These are phyloP conservation scores for Thysanoteuthis rhombus DNA, from an alignment of 2,888 invertebrate genomes.

Conservation along the genomic window DNA sequence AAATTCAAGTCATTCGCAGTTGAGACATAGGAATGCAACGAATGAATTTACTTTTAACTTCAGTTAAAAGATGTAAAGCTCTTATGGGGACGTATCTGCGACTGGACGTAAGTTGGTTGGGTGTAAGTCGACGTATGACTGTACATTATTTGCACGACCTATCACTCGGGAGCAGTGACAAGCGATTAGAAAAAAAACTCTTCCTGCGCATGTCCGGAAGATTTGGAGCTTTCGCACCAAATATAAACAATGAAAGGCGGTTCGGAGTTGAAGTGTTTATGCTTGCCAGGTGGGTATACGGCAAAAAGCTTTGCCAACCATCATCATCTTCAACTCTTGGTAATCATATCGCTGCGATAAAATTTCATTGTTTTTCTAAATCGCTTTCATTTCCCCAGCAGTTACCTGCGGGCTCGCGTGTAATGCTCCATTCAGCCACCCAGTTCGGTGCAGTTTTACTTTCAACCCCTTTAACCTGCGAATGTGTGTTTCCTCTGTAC, in stretches of 20 bases:
- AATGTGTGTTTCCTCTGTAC: background rate
- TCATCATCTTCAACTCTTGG: background rate
- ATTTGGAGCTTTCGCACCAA: background rate
- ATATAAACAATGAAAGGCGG: background rate
- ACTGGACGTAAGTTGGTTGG: no score
- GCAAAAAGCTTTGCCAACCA: background rate
- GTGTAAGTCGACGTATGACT: no score
- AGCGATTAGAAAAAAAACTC: no score
- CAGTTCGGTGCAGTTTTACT: background rate
- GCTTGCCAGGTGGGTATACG: background rate
- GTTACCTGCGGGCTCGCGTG: background rate
- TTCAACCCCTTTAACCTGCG: background rate
- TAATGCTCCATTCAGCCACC: background rate
- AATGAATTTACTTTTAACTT: no score
- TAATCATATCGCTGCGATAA: background rate
- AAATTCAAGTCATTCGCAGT: no score
- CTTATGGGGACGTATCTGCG: no score
- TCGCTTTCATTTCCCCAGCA: background rate
- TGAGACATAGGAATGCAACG: no score
- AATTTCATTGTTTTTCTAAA: background rate
- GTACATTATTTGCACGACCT: no score
- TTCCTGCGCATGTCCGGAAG: no score
- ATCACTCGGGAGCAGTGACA: no score
- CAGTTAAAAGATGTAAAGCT: no score
- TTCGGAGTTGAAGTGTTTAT: background rate